Conservation (phyloP, 2,113 vertebrate species). For the Beaufortia kweichowensis region DNA sequence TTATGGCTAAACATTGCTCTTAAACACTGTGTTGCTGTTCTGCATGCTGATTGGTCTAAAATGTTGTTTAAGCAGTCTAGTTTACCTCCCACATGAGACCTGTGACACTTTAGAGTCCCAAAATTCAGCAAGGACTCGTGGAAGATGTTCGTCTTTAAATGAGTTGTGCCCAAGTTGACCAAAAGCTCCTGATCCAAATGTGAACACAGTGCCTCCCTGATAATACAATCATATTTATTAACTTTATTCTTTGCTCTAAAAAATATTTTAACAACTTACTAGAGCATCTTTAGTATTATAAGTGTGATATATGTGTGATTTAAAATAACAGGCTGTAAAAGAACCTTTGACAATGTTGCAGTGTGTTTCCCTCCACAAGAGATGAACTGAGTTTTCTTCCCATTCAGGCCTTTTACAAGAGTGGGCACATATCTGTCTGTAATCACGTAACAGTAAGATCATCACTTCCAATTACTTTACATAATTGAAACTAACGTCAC, state of each 20-base stretch:
- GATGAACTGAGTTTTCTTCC: conserved; percentile 84
- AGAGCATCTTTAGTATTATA: not conserved
- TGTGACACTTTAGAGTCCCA: conserved; percentile 81
- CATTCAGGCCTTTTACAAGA: conserved; percentile 77
- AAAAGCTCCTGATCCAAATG: conserved; percentile 86
- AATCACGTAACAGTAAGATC: not conserved
- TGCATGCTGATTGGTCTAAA: no score
- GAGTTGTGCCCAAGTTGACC: conserved; percentile 93
- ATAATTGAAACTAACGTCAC: no score
- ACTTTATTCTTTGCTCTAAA: no score
- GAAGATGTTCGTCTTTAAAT: conserved; percentile 81
- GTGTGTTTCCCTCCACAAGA: conserved; percentile 91
- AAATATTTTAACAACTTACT: no score
- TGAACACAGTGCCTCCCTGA: conserved; percentile 89
- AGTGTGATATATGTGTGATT: no score
- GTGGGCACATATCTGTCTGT: conserved; percentile 83
- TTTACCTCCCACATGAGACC: conserved; percentile 86
- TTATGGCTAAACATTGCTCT: no score
- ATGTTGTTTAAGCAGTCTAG: not conserved
- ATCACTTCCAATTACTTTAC: conserved; percentile 15
- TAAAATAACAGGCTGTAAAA: no score
- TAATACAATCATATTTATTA: not conserved
- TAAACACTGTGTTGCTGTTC: no score
- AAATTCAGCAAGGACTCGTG: conserved; percentile 84
- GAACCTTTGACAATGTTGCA: conserved; percentile 84